Percentiles rank a stretch among this genome's conserved stretches.
These are phyloP conservation scores for Seriola rivoliana DNA, from an alignment of 2,113 vertebrate genomes.

Conservation along the genomic window DNA sequence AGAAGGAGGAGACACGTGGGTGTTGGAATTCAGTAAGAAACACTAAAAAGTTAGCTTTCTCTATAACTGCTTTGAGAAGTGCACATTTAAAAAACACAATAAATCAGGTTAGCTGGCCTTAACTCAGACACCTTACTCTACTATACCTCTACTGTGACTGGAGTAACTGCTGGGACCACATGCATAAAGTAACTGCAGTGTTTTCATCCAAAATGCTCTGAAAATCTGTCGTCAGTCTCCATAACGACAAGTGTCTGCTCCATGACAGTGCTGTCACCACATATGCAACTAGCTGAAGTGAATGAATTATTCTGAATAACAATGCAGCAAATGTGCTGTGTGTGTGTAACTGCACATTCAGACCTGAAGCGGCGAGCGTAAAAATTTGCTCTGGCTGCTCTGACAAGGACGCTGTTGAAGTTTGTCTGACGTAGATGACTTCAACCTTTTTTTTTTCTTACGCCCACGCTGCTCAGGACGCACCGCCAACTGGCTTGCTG, in stretches of 20 bases:
- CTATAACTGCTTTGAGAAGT: not conserved
- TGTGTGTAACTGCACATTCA: too few species aligned
- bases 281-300: too few species aligned
- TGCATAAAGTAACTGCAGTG: constrained; percentile 6
- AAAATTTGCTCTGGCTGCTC: too few species aligned
- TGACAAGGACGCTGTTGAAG: too few species aligned
- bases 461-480: too few species aligned
- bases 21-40: constrained; percentile 5
- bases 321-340: too few species aligned
- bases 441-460: too few species aligned
- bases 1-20: not conserved
- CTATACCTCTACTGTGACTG: not conserved
- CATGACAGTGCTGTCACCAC: too few species aligned
- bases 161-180: constrained; percentile 1
- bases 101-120: not conserved
- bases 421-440: too few species aligned
- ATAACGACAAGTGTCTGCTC: not conserved
- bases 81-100: constrained; percentile 2
- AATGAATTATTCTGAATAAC: too few species aligned
- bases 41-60: not conserved
- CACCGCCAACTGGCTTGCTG: too few species aligned
- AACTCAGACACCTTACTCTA: not conserved
- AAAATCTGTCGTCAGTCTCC: not conserved
- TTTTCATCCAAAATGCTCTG: not conserved
- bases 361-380: too few species aligned